Base-by-base conservation (phyloP, 2,797 vertebrate species). In the Poecile montanus region DNA sequence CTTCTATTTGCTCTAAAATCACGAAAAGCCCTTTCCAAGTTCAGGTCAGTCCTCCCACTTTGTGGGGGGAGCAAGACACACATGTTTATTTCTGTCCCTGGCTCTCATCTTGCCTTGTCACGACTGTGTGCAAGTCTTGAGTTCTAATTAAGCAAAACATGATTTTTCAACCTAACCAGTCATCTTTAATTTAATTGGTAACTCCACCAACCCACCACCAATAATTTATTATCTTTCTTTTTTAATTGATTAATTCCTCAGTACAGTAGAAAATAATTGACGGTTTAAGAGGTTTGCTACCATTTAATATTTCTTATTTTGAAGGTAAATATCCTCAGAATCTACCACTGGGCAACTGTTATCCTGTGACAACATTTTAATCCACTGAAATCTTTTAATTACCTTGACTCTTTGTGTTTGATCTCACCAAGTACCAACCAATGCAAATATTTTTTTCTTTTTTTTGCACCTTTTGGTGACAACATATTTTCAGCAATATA, bases 331-430 rank as follows among this genome's bases (percentile, higher is more conserved):
- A 58, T 78, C 16, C 50, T 73, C 30, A 66, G 42, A 77, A 82
- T 86, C 72, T 73, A 4, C 60, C 60, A n/a, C 5, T 85, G 13
- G 11, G 50, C 79, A 22, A 82, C 30, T 40, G 25, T 89, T 95
- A 84, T 50, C 36, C 36, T 57, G 10, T 85, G 47, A 73, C 26
- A 91, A 83, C 7, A 75, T 85, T 94, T 89, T 85, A 94, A 87
- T 88, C 53, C 76, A 65, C 26, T 65, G n/a, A 87, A 94, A 51
- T 92, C n/a, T 74, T 47, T 88, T 74, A 70, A 65, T 83, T 94
- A 11, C n/a, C n/a, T 71, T 78, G 48, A 89, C 54, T 40, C 26
- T 54, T 29, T 75, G 11, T 81, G 44, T 90, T 89, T 94, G 65
- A 91, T 75, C 54, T 88, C 86, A 54, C 17, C n/a, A 80, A 5